Conservation (phyloP, 2,888 invertebrate genomes). For the Mystacides longicornis region DNA sequence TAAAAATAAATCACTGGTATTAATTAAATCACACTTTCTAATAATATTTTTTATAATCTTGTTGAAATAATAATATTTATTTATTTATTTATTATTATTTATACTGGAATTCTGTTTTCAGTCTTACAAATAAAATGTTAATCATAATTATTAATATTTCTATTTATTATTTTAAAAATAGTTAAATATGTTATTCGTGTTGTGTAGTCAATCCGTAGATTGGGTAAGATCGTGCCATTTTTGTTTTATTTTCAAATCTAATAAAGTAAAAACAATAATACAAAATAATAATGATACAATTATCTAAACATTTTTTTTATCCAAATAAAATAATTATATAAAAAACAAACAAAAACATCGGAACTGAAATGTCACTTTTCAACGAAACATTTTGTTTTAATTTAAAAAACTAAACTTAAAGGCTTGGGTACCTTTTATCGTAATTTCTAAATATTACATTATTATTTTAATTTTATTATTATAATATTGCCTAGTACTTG, state of each 20-base stretch:
- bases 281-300: neutral
- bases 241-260: no score
- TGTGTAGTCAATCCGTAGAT: no score
- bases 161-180: neutral
- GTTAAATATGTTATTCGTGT: neutral
- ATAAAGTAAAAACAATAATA: constrained; percentile 1
- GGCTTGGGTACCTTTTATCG: neutral
- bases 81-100: neutral
- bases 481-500: neutral
- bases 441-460: neutral
- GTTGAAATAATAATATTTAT: no score
- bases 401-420: neutral
- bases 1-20: neutral
- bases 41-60: no score
- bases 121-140: constrained; percentile 1
- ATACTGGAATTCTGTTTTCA: neutral
- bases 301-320: constrained; percentile 9
- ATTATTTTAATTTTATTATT: neutral
- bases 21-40: no score
- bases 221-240: no score
- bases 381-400: no score
- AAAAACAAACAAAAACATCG: constrained; percentile 10
- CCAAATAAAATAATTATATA: constrained; percentile 22
- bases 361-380: no score
- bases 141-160: neutral